A percentile compares a stretch with the other conserved stretches of the same genome.
Evolutionary conservation across 2,113 vertebrate genomes (phyloP).

Genomic region (Lycaon pictus): DNA sequence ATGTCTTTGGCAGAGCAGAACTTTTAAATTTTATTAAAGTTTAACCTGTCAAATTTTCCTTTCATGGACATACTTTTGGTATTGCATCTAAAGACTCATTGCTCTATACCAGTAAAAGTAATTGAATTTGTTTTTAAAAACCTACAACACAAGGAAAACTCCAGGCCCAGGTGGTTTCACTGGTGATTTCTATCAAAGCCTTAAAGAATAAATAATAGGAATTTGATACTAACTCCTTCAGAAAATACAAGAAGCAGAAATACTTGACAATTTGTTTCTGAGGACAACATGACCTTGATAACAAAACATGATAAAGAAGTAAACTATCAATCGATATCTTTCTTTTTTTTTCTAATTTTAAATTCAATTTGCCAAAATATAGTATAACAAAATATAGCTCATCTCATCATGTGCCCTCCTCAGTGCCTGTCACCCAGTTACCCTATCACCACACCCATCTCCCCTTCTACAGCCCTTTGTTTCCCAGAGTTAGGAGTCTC

Average conservation of each 20-base stretch:
- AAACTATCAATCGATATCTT: background rate
- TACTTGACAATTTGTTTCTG: background rate
- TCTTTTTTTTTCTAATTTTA: background rate
- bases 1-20: background rate
- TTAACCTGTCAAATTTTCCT: background rate
- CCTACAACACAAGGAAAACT: background rate
- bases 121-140: background rate
- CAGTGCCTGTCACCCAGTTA: no score
- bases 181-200: background rate
- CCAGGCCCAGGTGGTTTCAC: background rate
- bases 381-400: no score
- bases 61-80: background rate
- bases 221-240: background rate
- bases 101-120: background rate
- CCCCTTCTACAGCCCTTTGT: no score
- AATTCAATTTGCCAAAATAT: no score
- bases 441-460: no score
- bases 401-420: no score
- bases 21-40: conserved; percentile 1
- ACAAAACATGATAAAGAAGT: background rate
- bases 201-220: background rate
- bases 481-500: no score
- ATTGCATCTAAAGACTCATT: background rate
- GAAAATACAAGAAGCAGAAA: background rate
- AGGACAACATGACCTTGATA: background rate